Percentiles rank a stretch among this genome's conserved stretches.
Conservation (phyloP, 2,113 vertebrate genomes). For the Nannobrachium achirus region DNA sequence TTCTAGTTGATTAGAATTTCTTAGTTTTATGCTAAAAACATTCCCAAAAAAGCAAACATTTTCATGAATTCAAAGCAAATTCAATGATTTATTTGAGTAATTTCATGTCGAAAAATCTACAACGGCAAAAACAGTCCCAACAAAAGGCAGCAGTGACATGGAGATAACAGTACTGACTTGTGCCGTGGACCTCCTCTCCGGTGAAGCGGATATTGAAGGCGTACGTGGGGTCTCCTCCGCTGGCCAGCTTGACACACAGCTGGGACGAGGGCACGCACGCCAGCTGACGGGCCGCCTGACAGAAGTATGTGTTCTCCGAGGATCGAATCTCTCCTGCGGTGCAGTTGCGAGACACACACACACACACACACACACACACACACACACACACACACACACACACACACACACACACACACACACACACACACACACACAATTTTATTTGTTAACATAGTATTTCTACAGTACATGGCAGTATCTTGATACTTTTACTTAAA, state of each 20-base stretch:
- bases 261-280: slow-evolving; percentile 93
- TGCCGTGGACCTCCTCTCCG: slow-evolving; percentile 96
- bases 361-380: neutral
- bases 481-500: too few species aligned
- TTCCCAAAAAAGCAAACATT: too few species aligned
- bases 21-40: too few species aligned
- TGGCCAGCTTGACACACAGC: slow-evolving; percentile 95
- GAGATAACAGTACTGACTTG: slow-evolving; percentile 82
- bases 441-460: too few species aligned
- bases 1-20: too few species aligned
- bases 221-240: slow-evolving; percentile 94
- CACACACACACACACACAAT: neutral
- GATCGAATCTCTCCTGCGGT: slow-evolving; percentile 89
- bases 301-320: slow-evolving; percentile 96
- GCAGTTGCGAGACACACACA: neutral
- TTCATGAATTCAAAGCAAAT: too few species aligned
- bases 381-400: slow-evolving; percentile 1
- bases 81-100: too few species aligned
- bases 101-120: too few species aligned
- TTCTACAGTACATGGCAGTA: too few species aligned
- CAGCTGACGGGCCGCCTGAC: slow-evolving; percentile 93
- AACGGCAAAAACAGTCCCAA: neutral
- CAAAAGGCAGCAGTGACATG: neutral
- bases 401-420: too few species aligned
- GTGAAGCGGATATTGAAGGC: slow-evolving; percentile 99